Percentiles rank a stretch among this genome's conserved stretches.
Evolutionary conservation across 2,888 invertebrate genomes (phyloP).

Genomic region (Unio pictorum): DNA sequence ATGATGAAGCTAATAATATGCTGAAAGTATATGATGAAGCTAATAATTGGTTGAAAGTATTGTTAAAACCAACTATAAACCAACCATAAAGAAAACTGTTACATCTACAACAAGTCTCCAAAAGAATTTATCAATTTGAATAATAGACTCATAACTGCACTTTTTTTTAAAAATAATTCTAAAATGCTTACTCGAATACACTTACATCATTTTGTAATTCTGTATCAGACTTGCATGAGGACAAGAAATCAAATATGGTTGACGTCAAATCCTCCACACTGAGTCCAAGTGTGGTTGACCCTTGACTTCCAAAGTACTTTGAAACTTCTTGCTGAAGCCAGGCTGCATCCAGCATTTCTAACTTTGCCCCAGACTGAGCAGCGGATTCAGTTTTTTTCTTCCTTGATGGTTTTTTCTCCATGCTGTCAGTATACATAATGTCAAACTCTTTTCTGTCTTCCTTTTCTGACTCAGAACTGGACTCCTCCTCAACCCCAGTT

Average conservation of each 20-base stretch:
- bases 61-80: too few species aligned
- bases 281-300: slow-evolving; percentile 50
- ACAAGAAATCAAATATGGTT: slow-evolving; percentile 66
- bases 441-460: slow-evolving; percentile 30
- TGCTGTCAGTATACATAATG: slow-evolving; percentile 18
- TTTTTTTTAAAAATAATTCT: too few species aligned
- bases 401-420: slow-evolving; percentile 10
- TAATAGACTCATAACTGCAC: too few species aligned
- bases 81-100: too few species aligned
- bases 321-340: slow-evolving; percentile 50
- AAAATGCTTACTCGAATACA: not conserved
- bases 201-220: slow-evolving; percentile 69
- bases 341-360: slow-evolving; percentile 28
- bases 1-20: too few species aligned
- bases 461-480: slow-evolving; percentile 59
- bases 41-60: too few species aligned
- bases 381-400: not conserved
- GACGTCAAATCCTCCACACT: slow-evolving; percentile 58
- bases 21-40: too few species aligned
- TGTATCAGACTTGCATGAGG: slow-evolving; percentile 59
- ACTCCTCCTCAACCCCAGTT: slow-evolving; percentile 31
- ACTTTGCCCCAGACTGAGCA: slow-evolving; percentile 1
- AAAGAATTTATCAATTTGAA: too few species aligned
- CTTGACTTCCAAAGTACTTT: slow-evolving; percentile 42
- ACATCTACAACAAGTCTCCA: too few species aligned